Conservation (phyloP, 2,113 vertebrate genomes). For the Nyctereutes procyonoides region DNA sequence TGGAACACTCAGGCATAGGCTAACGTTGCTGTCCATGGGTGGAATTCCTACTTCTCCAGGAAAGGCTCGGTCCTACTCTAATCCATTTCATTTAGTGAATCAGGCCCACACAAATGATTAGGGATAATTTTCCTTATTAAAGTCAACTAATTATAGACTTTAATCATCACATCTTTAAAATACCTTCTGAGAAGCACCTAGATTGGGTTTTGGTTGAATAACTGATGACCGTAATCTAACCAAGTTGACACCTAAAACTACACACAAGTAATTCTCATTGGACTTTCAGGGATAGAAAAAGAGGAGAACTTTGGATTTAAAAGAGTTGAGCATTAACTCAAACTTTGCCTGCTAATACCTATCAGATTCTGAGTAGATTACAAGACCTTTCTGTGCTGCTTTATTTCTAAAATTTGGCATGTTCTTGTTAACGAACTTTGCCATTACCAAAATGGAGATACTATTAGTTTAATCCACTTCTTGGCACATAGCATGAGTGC, state of each 20-base stretch:
- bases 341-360: background rate
- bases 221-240: background rate
- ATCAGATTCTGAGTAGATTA: background rate
- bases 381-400: background rate
- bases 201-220: background rate
- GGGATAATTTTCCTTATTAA: background rate
- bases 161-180: background rate
- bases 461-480: background rate
- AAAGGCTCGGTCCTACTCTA: background rate
- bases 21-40: background rate
- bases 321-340: background rate
- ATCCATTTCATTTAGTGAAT: background rate
- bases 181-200: background rate
- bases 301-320: background rate
- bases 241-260: background rate
- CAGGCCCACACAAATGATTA: background rate
- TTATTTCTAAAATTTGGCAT: constrained; percentile 2
- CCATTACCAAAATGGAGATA: background rate
- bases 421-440: background rate
- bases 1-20: background rate
- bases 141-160: background rate
- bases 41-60: background rate
- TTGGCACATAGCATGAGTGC: background rate
- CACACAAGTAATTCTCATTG: background rate
- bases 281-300: background rate